These are phyloP conservation scores for Sapajus apella DNA, from an alignment of 2,113 vertebrate species.

Conservation along the genomic window DNA sequence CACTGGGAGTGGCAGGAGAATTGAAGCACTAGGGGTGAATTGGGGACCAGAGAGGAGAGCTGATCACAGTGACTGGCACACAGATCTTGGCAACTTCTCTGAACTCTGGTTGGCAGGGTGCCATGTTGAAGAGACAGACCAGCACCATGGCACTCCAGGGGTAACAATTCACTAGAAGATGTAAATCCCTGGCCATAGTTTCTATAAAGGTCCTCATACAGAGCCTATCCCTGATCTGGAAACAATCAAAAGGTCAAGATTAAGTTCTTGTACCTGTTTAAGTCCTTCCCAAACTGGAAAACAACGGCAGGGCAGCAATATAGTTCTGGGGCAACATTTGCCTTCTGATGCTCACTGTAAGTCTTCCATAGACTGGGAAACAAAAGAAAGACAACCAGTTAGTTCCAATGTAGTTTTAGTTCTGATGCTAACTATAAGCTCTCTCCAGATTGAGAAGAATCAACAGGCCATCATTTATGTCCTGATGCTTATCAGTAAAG, in stretches of 20 bases:
- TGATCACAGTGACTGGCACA: not conserved
- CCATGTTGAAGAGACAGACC: not conserved
- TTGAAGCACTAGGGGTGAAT: not conserved
- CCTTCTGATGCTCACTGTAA: not conserved
- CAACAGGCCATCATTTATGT: not conserved
- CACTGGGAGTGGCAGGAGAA: not conserved
- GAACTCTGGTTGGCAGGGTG: not conserved
- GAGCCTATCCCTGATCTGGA: not conserved
- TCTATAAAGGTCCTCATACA: not conserved
- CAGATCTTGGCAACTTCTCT: not conserved
- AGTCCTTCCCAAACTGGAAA: not conserved
- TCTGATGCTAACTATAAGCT: not conserved
- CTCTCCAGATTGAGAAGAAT: not conserved
- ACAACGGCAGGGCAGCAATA: not conserved
- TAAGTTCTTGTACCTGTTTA: not conserved
- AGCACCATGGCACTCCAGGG: not conserved
- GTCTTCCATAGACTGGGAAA: not conserved
- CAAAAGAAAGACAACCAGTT: not conserved
- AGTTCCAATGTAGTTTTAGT: not conserved
- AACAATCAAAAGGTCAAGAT: not conserved
- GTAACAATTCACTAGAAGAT: not conserved
- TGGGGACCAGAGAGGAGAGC: not conserved
- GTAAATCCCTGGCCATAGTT: not conserved
- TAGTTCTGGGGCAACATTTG: not conserved
- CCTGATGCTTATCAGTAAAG: not conserved